Base-by-base conservation (phyloP, 2,113 vertebrate species). In the Mastomys coucha region DNA sequence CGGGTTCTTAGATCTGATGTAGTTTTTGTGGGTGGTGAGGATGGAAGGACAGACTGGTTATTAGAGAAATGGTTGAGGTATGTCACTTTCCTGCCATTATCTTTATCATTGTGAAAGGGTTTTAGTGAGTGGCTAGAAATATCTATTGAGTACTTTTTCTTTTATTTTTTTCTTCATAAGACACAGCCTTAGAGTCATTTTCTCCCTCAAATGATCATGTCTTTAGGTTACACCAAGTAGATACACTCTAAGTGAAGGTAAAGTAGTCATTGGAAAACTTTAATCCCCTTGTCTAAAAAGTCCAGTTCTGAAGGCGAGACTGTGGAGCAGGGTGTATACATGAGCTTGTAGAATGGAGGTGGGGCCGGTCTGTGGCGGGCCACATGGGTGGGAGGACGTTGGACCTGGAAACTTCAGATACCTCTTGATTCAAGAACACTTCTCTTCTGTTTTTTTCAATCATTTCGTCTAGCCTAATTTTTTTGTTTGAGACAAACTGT, bases 221-320 rank as follows among this genome's bases (percentile, higher is more conserved):
- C 81, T 94, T 92, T 75, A 88, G 91, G 63, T 93, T 5, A 95
- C 81, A 89, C 60, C 36, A 78, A 92, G 81, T 93, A 90, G 51
- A 63, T 78, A 91, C 19, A 39, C 9, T 94, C 0, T 81, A 86
- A 91, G 45, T 88, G 60, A 85, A 28, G 88, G 26, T 85, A 60
- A 84, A n/a, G 76, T 7, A 49, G 17, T 45, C 60, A 42, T 13
- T 17, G n/a, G 26, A 87, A 42, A n/a, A 77, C 5, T 20, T 33
- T n/a, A 31, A 31, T 19, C 22, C 20, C 12, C 56, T 76, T 42
- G 19, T 82, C 8, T 93, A 60, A 90, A 91, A 88, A 85, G 51
- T 91, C 14, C 51, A 81, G 0, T 63, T 93, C 45, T 76, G 65
- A 85, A 45, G 70, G 45, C 69, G 76, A 87, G 60, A 19, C 75